phyloP scores from a whole-genome alignment of 2,113 vertebrate genomes.

The Cisticola juncidis region DNA sequence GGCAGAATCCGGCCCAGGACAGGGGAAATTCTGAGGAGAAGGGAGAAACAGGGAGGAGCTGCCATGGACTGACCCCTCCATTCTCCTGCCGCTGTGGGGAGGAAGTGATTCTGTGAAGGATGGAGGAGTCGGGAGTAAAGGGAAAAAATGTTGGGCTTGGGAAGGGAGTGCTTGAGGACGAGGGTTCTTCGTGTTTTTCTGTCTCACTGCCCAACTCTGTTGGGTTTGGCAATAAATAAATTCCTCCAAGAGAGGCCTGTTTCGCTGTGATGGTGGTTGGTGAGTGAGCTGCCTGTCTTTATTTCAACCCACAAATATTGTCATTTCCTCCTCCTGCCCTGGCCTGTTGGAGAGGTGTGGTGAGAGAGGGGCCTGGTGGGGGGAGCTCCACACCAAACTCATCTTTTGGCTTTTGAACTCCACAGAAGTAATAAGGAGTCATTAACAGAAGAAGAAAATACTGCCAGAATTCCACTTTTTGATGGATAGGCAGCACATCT shows the following conservation, averaged over 20 bases:
- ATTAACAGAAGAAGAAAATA: background rate
- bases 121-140: background rate
- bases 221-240: background rate
- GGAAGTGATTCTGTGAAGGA: background rate
- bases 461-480: background rate
- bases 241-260: background rate
- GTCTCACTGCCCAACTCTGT: background rate
- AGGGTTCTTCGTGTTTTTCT: background rate
- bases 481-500: background rate
- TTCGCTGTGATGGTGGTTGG: background rate
- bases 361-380: fast-evolving
- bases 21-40: too few species aligned
- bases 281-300: background rate
- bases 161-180: background rate
- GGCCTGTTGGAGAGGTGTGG: background rate
- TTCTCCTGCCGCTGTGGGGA: background rate
- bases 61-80: background rate
- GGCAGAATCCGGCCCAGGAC: background rate
- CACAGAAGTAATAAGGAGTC: background rate
- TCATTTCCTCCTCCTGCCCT: fast-evolving
- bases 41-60: background rate
- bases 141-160: background rate
- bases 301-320: background rate
- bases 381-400: background rate
- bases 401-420: background rate